Evolutionary conservation across 2,888 invertebrate genomes (phyloP), one percentile per base, ranked within the genome.

Genomic region (Volucella bombylans): DNA sequence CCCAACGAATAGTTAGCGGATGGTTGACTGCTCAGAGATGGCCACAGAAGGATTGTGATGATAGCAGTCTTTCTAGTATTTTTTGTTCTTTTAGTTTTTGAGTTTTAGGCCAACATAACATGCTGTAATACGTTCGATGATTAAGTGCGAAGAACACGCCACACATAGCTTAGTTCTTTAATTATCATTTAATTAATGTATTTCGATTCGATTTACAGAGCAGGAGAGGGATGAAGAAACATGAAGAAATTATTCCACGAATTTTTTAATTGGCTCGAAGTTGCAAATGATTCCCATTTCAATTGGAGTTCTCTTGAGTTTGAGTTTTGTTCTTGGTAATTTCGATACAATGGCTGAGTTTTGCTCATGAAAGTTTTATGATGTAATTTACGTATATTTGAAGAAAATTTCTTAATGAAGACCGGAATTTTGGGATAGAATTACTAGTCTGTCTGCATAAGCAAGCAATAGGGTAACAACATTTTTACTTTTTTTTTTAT

Each of bases 121-220:
- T 49, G 50, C 41, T 81, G 69, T 59, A 82, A 68, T 78, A 45
- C 79, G 68, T 72, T 68, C 55, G 65, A 74, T 79, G 79, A 83
- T 79, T 69, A 79, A 83, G 82, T 79, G 69, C 69, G 57, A 69
- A 69, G 43, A 83, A 64, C 82, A 83, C 79, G 82, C 82, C 55
- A 73, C 47, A 61, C 61, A 54, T 45, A 10, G 10, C 18, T 43
- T 14, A 59, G 31, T 61, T 61, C 62, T 43, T 47, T 68, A 77
- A 77, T 61, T 68, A 47, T 62, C 61, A 62, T 77, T 68, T 77
- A 77, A 77, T 77, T 77, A 77, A 77, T 68, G 61, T 47, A n/a
- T 77, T 77, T 68, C 54, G 68, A 77, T 55, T 69, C 47, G 77
- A 77, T 55, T 69, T 54, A 39, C 18, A 11, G 14, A 14, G 12